A percentile compares a stretch with the other conserved stretches of the same genome.
These are phyloP conservation scores for Xanthorhoe spadicearia DNA, from an alignment of 2,888 invertebrate species.

Conservation along the genomic window DNA sequence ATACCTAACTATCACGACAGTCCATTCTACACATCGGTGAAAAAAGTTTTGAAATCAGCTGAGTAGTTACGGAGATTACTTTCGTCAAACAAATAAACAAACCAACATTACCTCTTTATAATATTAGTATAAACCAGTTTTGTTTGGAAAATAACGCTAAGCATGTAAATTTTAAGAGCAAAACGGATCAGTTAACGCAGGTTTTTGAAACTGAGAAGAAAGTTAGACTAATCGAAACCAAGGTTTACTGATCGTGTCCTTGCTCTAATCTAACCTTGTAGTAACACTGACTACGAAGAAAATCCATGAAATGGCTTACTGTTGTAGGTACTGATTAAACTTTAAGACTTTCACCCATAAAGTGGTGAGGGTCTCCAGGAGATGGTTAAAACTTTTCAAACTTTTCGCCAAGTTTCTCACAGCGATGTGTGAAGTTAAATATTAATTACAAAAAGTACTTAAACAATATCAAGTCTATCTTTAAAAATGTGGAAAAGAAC, in stretches of 20 bases:
- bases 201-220: neutral
- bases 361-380: conserved; percentile 4
- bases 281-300: neutral
- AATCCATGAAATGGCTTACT: conserved; percentile 8
- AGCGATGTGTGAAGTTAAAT: conserved; percentile 6
- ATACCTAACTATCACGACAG: no score
- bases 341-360: conserved; percentile 15
- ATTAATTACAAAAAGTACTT: neutral
- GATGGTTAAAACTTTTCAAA: conserved; percentile 16
- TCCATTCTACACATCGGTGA: no score
- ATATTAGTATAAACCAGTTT: neutral
- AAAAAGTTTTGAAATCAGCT: neutral
- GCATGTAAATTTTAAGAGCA: neutral
- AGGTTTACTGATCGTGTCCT: neutral
- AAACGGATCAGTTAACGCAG: neutral
- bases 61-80: no score
- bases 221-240: neutral
- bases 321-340: neutral
- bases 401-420: conserved; percentile 10
- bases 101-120: no score
- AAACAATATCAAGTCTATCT: neutral
- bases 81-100: no score
- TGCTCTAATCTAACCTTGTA: neutral
- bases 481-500: neutral
- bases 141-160: neutral